Conservation (phyloP, 2,888 invertebrate species). For the Hemicrepidius hirtus region DNA sequence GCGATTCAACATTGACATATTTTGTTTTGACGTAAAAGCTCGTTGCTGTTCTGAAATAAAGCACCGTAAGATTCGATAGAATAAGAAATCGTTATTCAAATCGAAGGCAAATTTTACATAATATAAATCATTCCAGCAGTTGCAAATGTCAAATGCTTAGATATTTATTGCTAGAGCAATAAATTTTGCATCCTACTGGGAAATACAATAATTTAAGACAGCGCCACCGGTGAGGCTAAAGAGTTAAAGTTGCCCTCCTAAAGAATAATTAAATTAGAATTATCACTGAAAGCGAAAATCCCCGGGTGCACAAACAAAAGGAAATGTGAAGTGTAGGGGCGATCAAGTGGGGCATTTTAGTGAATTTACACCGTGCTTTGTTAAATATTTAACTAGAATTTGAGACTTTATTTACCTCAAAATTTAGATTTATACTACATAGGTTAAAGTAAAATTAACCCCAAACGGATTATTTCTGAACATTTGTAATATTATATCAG, state of each 20-base stretch:
- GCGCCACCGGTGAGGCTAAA: constrained; percentile 24
- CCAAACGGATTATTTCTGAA: background rate
- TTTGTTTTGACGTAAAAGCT: constrained; percentile 31
- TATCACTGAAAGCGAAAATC: constrained; percentile 41
- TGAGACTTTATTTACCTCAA: constrained; percentile 2
- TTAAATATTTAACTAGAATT: constrained; percentile 13
- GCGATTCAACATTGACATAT: constrained; percentile 27
- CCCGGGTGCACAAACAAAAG: constrained; percentile 41
- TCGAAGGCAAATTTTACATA: constrained; percentile 19
- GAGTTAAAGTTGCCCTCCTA: constrained; percentile 43
- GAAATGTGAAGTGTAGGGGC: constrained; percentile 32
- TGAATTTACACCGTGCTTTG: constrained; percentile 32
- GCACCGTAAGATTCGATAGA: constrained; percentile 22
- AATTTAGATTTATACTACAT: background rate
- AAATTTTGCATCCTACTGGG: constrained; percentile 25
- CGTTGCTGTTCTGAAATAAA: constrained; percentile 15
- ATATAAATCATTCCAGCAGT: constrained; percentile 32
- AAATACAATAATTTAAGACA: constrained; percentile 37
- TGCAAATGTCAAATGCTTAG: constrained; percentile 31
- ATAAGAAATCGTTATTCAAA: constrained; percentile 29
- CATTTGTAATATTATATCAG: constrained; percentile 2
- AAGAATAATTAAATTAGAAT: constrained; percentile 49
- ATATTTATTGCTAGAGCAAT: constrained; percentile 36
- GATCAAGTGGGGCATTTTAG: constrained; percentile 30
- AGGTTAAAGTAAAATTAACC: background rate